A percentile compares a stretch with the other conserved stretches of the same genome.
These are phyloP conservation scores for Ryuthela nishihirai DNA, from an alignment of 2,888 invertebrate genomes.

Conservation along the genomic window DNA sequence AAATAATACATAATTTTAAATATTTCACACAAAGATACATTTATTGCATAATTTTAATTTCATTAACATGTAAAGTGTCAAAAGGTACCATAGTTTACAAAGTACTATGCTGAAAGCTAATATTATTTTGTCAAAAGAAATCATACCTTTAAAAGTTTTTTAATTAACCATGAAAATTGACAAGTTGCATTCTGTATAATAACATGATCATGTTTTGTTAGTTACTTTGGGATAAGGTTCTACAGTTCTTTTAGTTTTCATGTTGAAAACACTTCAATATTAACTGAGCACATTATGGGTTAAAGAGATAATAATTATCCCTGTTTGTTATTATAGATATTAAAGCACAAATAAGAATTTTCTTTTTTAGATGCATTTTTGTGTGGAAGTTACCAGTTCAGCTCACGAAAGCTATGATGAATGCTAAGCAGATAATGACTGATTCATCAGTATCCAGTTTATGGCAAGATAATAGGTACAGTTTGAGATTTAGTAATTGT, in stretches of 20 bases:
- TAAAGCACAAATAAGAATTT: too few relatives aligned
- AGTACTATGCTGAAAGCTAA: neutral
- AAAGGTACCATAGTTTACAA: too few relatives aligned
- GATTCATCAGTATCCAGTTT: constrained; percentile 12
- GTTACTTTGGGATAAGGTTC: too few relatives aligned
- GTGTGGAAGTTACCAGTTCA: constrained; percentile 93
- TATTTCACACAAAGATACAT: too few relatives aligned
- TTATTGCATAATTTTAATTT: too few relatives aligned
- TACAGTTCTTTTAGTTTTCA: too few relatives aligned
- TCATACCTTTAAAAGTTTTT: neutral
- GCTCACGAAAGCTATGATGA: constrained; percentile 81
- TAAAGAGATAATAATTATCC: neutral
- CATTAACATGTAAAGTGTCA: too few relatives aligned
- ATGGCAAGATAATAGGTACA: constrained; percentile 38
- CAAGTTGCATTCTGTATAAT: too few relatives aligned
- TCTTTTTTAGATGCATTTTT: constrained; percentile 74
- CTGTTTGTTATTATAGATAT: neutral
- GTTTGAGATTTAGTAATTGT: too few relatives aligned
- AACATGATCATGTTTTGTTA: too few relatives aligned
- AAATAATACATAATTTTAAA: too few relatives aligned
- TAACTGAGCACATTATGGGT: neutral
- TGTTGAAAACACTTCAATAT: neutral
- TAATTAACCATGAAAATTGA: neutral
- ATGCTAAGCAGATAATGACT: neutral
- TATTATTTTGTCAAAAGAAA: neutral